phyloP scores from a whole-genome alignment of 1,140 invertebrate genomes.

The Mactra quadrangularis region DNA sequence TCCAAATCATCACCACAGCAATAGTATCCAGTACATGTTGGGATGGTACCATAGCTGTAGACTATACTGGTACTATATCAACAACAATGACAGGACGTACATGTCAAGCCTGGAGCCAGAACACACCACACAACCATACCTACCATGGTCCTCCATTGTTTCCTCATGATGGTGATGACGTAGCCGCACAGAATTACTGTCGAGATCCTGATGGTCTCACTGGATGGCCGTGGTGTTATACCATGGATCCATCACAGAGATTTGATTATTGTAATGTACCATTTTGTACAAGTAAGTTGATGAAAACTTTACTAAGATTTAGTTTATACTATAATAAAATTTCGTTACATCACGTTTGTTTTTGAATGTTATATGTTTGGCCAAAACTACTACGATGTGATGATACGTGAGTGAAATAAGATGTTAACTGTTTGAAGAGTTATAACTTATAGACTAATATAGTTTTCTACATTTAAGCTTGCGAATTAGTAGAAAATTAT shows the following conservation, averaged over 20 bases:
- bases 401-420: too few species aligned
- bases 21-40: constrained; percentile 6
- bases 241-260: constrained; percentile 8
- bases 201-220: constrained; percentile 28
- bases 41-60: constrained; percentile 36
- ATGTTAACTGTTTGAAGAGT: too few species aligned
- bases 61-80: constrained; percentile 37
- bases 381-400: too few species aligned
- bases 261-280: constrained; percentile 29
- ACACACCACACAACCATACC: constrained; percentile 27
- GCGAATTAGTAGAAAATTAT: too few species aligned
- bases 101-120: constrained; percentile 31
- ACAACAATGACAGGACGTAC: constrained; percentile 26
- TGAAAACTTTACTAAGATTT: too few species aligned
- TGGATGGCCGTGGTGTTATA: constrained; percentile 23
- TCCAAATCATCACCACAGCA: too few species aligned
- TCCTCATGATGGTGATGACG: constrained; percentile 38
- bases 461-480: too few species aligned
- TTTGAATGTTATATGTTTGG: too few species aligned
- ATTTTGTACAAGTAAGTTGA: constrained; percentile 42
- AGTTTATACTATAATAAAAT: too few species aligned
- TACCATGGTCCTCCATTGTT: constrained; percentile 13
- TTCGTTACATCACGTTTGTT: too few species aligned
- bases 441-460: too few species aligned
- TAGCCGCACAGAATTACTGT: constrained; percentile 34